Base-by-base conservation (phyloP, 2,888 invertebrate genomes). In the Baccha elongata region DNA sequence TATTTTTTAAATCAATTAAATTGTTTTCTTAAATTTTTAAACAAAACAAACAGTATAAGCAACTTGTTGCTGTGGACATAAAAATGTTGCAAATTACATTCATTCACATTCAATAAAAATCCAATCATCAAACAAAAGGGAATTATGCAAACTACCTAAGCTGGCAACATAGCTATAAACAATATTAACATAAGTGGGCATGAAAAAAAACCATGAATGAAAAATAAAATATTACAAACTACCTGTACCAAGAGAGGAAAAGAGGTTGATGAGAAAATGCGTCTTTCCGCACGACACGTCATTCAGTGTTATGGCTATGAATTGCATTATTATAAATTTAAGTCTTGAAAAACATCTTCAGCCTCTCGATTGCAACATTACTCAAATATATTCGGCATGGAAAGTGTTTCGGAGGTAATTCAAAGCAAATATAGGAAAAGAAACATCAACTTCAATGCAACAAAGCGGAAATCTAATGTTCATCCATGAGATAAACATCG, bases 31-130 rank as follows among this genome's bases (percentile, higher is more conserved):
- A 40, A 55, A 40, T 44, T 15, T 44, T 50, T 60, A 17, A 32
- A 44, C 42, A 60, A 53, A 62, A 37, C 29, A 32, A 17, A 15
- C 44, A 50, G 17, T 32, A n/a, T n/a, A 21, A 53, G 81, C 76
- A 81, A 76, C 81, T 71, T 76, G 81, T 81, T 81, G 81, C 65
- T 52, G 81, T 11, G 40, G 44, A 71, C 23, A 62, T 62, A 62
- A 75, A 44, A 76, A 72, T 76, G 81, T 75, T 81, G 81, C 75
- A 53, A 76, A 62, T 46, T 52, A 17, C 44, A 40, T 23, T 55
- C 21, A 35, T 58, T 75, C 65, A 60, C 76, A 71, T 71, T 52
- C 17, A 53, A 60, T n/a, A 21, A 44, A 44, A 74, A 80, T 50
- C 44, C 50, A 23, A 23, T 40, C 37, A 32, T 52, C 40, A 32